Evolutionary conservation across 2,113 vertebrate species (phyloP).

Genomic region (Trichechus manatus): DNA sequence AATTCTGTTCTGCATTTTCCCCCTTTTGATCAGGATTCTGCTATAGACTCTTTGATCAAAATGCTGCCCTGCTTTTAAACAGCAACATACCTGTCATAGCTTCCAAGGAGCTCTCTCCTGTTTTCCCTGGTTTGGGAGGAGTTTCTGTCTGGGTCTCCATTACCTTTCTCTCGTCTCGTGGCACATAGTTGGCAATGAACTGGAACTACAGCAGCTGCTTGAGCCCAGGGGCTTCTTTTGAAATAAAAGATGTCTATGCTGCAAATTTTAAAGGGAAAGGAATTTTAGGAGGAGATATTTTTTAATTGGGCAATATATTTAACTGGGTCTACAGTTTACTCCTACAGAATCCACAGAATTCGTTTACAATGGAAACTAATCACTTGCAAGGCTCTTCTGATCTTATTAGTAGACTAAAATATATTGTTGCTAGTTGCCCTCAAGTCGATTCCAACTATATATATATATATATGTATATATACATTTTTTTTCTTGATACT

Average conservation of each 20-base stretch:
- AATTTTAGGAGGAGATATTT: background rate
- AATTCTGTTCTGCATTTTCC: too few species aligned
- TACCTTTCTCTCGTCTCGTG: background rate
- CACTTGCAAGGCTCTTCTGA: background rate
- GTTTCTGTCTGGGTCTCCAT: background rate
- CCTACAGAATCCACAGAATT: background rate
- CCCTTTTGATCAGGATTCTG: too few species aligned
- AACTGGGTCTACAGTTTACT: background rate
- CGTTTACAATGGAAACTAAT: background rate
- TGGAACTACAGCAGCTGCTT: background rate
- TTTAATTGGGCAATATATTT: background rate
- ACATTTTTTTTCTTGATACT: background rate
- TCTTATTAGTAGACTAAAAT: background rate
- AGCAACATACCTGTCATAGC: background rate
- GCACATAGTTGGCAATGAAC: background rate
- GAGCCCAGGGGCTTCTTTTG: background rate
- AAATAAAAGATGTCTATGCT: background rate
- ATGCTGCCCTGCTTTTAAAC: background rate
- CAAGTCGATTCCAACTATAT: too few species aligned
- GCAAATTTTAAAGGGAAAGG: background rate
- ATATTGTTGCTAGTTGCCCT: too few species aligned
- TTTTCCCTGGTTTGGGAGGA: background rate
- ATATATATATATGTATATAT: too few species aligned
- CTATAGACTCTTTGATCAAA: too few species aligned
- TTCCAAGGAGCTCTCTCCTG: background rate